phyloP scores from a whole-genome alignment of 2,888 invertebrate genomes.

The Hypsopygia costalis region DNA sequence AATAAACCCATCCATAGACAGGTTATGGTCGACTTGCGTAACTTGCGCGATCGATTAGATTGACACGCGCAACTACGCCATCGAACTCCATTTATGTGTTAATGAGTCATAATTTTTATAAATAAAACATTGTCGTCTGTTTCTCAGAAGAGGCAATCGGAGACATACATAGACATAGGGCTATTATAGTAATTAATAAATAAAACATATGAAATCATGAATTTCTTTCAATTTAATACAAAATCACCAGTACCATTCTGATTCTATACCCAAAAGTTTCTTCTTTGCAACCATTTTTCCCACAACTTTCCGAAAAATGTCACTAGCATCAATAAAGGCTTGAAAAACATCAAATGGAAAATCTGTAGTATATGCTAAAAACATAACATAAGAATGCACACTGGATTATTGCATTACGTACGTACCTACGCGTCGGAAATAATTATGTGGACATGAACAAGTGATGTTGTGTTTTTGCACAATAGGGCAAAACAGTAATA shows the following conservation, averaged over 20 bases:
- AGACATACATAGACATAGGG: too few species aligned
- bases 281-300: conserved; percentile 41
- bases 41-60: too few species aligned
- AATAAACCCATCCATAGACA: too few species aligned
- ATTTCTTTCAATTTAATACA: conserved; percentile 5
- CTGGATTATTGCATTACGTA: neutral
- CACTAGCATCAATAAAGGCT: conserved; percentile 38
- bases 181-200: too few species aligned
- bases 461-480: neutral
- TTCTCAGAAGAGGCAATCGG: too few species aligned
- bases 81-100: too few species aligned
- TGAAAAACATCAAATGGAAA: conserved; percentile 30
- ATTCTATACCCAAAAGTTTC: conserved; percentile 39
- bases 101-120: too few species aligned
- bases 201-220: too few species aligned
- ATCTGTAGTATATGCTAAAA: conserved; percentile 15
- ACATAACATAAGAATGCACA: neutral
- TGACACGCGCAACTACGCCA: too few species aligned
- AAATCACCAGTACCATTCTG: conserved; percentile 36
- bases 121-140: too few species aligned
- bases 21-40: too few species aligned
- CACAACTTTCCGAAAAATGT: conserved; percentile 39
- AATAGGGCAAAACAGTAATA: neutral
- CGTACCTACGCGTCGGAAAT: neutral
- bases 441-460: neutral